Conservation (phyloP, 37 sponge, comb jelly and placozoan species). For the Chondrosia reniformis region DNA sequence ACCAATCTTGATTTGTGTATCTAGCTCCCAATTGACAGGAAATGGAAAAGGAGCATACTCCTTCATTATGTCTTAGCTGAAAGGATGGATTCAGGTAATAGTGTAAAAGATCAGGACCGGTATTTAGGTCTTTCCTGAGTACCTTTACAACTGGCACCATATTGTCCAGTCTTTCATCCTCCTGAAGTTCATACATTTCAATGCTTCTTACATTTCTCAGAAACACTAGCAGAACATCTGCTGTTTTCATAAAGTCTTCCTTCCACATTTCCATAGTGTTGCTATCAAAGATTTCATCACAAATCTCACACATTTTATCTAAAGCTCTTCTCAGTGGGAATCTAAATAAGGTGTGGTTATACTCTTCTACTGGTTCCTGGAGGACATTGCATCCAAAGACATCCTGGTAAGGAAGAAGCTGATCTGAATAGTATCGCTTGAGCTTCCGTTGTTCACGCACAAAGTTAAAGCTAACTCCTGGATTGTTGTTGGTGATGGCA, state of each 20-base stretch:
- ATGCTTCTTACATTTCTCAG: conserved; percentile 44
- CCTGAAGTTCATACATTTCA: conserved; percentile 35
- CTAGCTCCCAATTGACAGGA: not conserved
- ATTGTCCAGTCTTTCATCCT: not conserved
- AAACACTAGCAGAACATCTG: conserved; percentile 50
- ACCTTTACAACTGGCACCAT: not conserved
- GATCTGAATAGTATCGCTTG: conserved; percentile 39
- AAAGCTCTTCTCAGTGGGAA: conserved; percentile 48
- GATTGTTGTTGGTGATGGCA: conserved; percentile 24
- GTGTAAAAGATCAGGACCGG: too few relatives aligned
- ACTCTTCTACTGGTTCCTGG: not conserved
- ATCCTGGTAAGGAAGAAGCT: conserved; percentile 59
- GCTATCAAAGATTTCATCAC: conserved; percentile 12
- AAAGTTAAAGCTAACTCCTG: conserved; percentile 65
- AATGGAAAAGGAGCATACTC: not conserved
- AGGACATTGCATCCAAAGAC: conserved; percentile 68
- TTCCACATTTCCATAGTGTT: conserved; percentile 6
- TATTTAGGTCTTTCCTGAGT: not conserved
- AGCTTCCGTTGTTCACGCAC: not conserved
- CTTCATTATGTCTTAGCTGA: too few relatives aligned
- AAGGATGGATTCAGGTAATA: too few relatives aligned
- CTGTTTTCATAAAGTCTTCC: conserved; percentile 16
- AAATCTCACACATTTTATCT: conserved; percentile 41
- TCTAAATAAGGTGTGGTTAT: conserved; percentile 62
- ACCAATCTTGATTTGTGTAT: not conserved